These are phyloP conservation scores for Drosophila monieri DNA, from an alignment of 2,888 invertebrate genomes.

Conservation along the genomic window DNA sequence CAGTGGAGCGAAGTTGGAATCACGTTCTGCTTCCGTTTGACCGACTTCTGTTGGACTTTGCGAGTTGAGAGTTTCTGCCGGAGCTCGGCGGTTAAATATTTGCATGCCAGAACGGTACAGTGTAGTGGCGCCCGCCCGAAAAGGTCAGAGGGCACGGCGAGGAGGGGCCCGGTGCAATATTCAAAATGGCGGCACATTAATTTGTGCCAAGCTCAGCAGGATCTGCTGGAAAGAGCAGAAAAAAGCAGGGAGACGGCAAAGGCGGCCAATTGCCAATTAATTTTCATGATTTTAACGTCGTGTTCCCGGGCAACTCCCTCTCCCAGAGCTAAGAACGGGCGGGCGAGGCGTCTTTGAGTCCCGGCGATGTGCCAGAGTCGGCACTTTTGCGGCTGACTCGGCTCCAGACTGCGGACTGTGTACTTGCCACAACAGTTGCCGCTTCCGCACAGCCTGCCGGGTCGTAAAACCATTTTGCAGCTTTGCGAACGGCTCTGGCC, in stretches of 20 bases:
- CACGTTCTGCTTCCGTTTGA: slow-evolving; percentile 43
- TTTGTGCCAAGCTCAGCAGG: slow-evolving; percentile 45
- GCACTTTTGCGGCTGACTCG: slow-evolving; percentile 22
- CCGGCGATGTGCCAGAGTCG: slow-evolving; percentile 18
- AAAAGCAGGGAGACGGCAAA: slow-evolving; percentile 11
- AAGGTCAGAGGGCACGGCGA: neutral
- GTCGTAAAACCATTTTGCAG: slow-evolving; percentile 41
- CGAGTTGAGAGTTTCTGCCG: neutral
- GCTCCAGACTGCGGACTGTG: slow-evolving; percentile 1
- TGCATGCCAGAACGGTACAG: slow-evolving; percentile 44
- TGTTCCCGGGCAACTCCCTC: slow-evolving; percentile 3
- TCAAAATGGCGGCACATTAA: slow-evolving; percentile 40
- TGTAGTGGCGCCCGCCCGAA: neutral
- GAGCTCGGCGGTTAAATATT: slow-evolving; percentile 44
- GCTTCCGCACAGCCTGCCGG: slow-evolving; percentile 13
- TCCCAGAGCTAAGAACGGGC: neutral
- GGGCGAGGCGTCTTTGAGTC: neutral
- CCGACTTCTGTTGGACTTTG: slow-evolving; percentile 43
- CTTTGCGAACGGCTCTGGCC: slow-evolving; percentile 5
- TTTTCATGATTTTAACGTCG: slow-evolving; percentile 55
- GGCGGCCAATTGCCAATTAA: slow-evolving; percentile 58
- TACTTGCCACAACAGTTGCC: neutral
- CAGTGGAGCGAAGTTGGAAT: slow-evolving; percentile 4
- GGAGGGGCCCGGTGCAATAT: slow-evolving; percentile 17
- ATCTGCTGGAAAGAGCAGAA: slow-evolving; percentile 7